phyloP scores from a whole-genome alignment of 53 echinoderm and acorn worm genomes.

The Hippasteria phrygiana region DNA sequence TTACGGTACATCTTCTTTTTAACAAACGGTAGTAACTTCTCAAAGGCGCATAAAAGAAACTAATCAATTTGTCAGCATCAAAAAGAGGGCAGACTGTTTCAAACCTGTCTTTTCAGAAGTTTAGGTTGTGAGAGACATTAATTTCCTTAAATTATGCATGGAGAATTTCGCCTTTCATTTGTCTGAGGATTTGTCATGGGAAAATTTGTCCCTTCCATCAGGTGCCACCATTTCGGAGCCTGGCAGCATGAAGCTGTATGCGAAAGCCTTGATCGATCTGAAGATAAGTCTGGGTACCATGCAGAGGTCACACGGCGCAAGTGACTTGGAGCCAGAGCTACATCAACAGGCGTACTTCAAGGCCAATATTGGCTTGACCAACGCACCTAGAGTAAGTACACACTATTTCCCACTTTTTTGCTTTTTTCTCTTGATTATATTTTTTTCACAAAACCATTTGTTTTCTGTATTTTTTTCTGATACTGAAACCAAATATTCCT shows the following conservation, averaged over 20 bases:
- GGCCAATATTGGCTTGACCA: constrained; percentile 83
- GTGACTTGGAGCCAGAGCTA: constrained; percentile 91
- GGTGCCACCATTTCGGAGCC: constrained; percentile 35
- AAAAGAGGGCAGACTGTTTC: no score
- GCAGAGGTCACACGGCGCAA: constrained; percentile 84
- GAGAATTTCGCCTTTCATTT: neutral
- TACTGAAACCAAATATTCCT: no score
- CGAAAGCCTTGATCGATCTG: constrained; percentile 89
- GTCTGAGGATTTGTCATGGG: neutral
- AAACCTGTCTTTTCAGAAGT: no score
- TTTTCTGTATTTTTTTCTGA: no score
- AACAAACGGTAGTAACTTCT: no score
- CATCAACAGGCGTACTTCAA: constrained; percentile 96
- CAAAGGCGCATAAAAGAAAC: no score
- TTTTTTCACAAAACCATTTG: no score
- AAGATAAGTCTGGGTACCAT: constrained; percentile 90
- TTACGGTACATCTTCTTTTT: no score
- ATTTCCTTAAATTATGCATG: no score
- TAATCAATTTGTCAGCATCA: no score
- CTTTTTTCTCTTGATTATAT: no score
- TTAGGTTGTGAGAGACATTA: no score
- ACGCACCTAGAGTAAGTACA: constrained; percentile 82
- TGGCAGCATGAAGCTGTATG: constrained; percentile 71
- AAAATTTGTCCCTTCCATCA: neutral
- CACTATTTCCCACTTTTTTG: neutral